Percentiles rank a stretch among this genome's conserved stretches.
These are phyloP conservation scores for Rugalucina vietnamica DNA, from an alignment of 2,888 invertebrate genomes.

Conservation along the genomic window DNA sequence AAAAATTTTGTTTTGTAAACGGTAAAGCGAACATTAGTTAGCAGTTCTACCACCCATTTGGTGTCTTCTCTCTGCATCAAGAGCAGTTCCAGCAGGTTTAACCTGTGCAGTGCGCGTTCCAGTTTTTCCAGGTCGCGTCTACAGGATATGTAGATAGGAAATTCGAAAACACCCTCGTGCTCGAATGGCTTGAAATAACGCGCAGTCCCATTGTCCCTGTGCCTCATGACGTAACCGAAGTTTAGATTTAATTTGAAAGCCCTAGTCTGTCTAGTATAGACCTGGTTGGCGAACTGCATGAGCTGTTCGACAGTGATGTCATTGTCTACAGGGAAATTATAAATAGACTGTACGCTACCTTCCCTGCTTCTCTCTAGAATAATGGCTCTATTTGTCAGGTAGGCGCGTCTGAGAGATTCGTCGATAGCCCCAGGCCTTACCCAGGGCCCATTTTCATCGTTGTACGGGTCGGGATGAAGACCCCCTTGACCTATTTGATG, in stretches of 20 bases:
- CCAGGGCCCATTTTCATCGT: no score
- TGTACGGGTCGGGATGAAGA: no score
- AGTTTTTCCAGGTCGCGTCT: background rate
- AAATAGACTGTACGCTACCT: background rate
- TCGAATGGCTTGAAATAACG: background rate
- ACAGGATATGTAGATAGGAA: background rate
- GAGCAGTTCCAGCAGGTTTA: slow-evolving; percentile 1
- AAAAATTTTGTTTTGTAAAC: background rate
- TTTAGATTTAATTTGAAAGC: slow-evolving; percentile 29
- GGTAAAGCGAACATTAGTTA: slow-evolving; percentile 9
- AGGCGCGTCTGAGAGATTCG: background rate
- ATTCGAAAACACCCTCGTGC: background rate
- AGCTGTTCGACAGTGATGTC: background rate
- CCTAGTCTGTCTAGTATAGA: slow-evolving; percentile 3
- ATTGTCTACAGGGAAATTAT: background rate
- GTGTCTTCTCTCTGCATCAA: slow-evolving; percentile 27
- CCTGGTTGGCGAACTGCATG: background rate
- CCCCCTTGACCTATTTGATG: no score
- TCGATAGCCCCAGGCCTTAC: no score
- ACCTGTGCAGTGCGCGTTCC: background rate
- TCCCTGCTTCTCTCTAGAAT: background rate
- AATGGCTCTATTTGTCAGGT: background rate
- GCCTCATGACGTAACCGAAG: slow-evolving; percentile 25
- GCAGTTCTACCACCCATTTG: slow-evolving; percentile 25
- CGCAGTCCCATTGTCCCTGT: slow-evolving; percentile 7